These are phyloP conservation scores for Drymodes brunneopygia DNA, from an alignment of 2,113 vertebrate genomes.

Conservation along the genomic window DNA sequence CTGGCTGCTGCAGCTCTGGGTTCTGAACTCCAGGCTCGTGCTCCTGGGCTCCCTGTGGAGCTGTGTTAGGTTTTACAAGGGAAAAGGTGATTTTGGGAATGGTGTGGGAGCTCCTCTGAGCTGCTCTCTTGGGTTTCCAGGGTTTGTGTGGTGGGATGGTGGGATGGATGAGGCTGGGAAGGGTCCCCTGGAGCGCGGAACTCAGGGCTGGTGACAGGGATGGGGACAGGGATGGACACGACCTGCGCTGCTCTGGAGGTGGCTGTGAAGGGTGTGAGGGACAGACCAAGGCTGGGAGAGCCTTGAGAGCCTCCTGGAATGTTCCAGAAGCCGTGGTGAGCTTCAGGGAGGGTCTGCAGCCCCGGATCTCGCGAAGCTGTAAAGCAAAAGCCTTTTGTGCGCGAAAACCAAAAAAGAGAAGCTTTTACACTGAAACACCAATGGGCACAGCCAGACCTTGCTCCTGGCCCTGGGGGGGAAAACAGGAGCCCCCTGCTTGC, in stretches of 20 bases:
- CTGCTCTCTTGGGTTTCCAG: neutral
- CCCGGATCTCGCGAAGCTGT: neutral
- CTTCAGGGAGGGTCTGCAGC: neutral
- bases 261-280: neutral
- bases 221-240: neutral
- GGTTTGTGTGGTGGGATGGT: accelerated
- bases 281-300: neutral
- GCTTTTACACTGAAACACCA: neutral
- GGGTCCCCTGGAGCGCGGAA: accelerated
- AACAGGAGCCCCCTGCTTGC: neutral
- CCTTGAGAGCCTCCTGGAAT: neutral
- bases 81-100: accelerated
- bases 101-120: neutral
- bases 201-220: neutral
- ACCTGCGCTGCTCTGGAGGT: neutral
- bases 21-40: accelerated
- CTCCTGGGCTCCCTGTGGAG: accelerated
- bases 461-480: neutral
- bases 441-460: accelerated
- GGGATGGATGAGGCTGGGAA: neutral
- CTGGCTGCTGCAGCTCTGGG: neutral
- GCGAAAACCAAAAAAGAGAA: conserved; percentile 38
- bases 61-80: neutral
- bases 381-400: conserved; percentile 54
- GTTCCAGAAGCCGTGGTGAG: neutral